Percentiles rank a stretch among this genome's conserved stretches.
These are phyloP conservation scores for Tragelaphus strepsiceros DNA, from an alignment of 2,113 vertebrate genomes.

Conservation along the genomic window DNA sequence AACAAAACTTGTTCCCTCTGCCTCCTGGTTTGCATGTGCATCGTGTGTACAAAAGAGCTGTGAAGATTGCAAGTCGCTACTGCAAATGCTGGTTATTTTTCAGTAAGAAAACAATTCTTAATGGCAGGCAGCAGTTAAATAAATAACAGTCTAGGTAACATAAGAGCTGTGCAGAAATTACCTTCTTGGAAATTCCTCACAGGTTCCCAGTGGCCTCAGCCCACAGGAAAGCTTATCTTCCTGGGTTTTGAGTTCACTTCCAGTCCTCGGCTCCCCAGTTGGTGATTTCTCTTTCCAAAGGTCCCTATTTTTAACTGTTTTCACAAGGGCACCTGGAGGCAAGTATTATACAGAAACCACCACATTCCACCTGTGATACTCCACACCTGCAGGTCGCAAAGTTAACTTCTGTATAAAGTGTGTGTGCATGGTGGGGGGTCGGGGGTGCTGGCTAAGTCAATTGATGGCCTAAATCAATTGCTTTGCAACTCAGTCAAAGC, in stretches of 20 bases:
- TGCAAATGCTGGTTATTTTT: background rate
- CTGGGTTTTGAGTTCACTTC: background rate
- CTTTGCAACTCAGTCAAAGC: background rate
- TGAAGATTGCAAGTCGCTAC: background rate
- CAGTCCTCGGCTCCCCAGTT: background rate
- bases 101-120: background rate
- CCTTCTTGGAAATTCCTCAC: background rate
- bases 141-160: accelerated
- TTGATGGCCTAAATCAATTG: accelerated
- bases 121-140: too few relatives aligned
- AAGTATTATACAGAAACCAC: background rate
- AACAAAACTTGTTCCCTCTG: background rate
- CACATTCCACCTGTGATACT: accelerated
- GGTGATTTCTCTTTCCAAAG: background rate
- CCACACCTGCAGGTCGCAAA: accelerated
- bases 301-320: conserved; percentile 2
- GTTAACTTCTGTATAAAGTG: background rate
- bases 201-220: accelerated
- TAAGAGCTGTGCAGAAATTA: background rate
- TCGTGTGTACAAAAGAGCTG: accelerated
- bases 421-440: accelerated
- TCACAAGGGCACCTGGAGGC: background rate
- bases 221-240: background rate
- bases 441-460: accelerated
- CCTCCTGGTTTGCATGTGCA: too few relatives aligned